Evolutionary conservation across 2,797 vertebrate species (phyloP).

Genomic region (Gymnothorax reevesii): DNA sequence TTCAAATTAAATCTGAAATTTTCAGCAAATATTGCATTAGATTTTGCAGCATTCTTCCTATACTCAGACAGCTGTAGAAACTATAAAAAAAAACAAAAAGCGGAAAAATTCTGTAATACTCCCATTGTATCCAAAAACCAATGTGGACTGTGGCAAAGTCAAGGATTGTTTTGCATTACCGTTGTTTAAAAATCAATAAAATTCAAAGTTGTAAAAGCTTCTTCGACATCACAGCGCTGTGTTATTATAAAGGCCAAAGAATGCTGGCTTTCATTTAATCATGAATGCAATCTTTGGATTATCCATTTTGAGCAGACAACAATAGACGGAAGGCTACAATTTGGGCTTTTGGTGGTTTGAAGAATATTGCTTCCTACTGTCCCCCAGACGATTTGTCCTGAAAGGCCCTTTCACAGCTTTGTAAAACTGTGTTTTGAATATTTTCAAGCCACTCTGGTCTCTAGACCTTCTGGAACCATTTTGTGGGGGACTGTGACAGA

Average conservation of each 20-base stretch:
- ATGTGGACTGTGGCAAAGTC: background rate
- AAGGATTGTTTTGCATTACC: background rate
- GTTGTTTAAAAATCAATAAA: background rate
- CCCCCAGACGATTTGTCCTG: constrained; percentile 28
- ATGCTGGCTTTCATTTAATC: constrained; percentile 23
- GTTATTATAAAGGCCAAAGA: background rate
- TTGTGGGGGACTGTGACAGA: background rate
- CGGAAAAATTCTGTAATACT: background rate
- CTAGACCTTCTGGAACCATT: constrained; percentile 30
- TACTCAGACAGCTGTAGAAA: background rate
- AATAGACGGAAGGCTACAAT: background rate
- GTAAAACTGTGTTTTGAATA: background rate
- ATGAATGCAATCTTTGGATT: background rate
- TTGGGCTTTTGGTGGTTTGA: background rate
- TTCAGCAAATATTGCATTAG: background rate
- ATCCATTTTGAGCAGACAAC: background rate
- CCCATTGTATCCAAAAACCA: background rate
- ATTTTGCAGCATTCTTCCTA: background rate
- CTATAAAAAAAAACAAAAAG: background rate
- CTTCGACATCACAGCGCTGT: background rate
- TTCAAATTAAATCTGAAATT: background rate
- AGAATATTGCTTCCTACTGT: constrained; percentile 11
- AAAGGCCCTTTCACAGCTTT: constrained; percentile 17
- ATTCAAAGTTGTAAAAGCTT: background rate
- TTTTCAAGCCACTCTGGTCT: constrained; percentile 25